phyloP scores from a whole-genome alignment of 2,113 vertebrate genomes.

The Sigmodon hispidus region DNA sequence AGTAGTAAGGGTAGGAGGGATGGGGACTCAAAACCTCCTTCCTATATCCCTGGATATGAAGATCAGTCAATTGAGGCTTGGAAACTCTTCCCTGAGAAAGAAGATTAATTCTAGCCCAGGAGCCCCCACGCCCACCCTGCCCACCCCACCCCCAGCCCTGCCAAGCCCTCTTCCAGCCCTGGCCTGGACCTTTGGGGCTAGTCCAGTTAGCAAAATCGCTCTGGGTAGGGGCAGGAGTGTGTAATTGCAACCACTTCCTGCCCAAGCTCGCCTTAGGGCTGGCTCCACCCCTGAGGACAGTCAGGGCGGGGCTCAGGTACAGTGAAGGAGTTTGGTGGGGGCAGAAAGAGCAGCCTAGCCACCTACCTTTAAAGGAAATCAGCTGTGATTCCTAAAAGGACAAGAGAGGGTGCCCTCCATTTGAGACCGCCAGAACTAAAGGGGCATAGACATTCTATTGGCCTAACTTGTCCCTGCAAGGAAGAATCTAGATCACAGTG shows the following conservation, averaged over 20 bases:
- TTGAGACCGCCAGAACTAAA: background rate
- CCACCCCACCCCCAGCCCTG: background rate
- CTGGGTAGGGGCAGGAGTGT: slow-evolving; percentile 65
- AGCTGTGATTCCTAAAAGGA: slow-evolving; percentile 56
- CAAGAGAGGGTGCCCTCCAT: background rate
- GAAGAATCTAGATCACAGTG: slow-evolving; percentile 50
- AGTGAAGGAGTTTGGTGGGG: slow-evolving; percentile 30
- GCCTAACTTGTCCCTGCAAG: slow-evolving; percentile 9
- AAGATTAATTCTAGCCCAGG: slow-evolving; percentile 43
- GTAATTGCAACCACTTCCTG: slow-evolving; percentile 82
- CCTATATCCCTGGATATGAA: background rate
- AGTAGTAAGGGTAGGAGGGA: background rate
- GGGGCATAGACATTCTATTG: slow-evolving; percentile 38
- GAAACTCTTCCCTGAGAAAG: slow-evolving; percentile 51
- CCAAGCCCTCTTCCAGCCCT: slow-evolving; percentile 2
- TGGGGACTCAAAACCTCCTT: background rate
- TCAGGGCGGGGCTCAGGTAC: slow-evolving; percentile 76
- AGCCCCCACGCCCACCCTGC: background rate
- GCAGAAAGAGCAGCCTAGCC: background rate
- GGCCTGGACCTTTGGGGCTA: slow-evolving; percentile 53
- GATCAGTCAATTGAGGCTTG: background rate
- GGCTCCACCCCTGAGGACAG: slow-evolving; percentile 75
- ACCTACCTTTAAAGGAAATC: slow-evolving; percentile 51
- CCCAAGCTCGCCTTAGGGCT: slow-evolving; percentile 74
- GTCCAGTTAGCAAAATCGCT: slow-evolving; percentile 55